Evolutionary conservation across 1,140 invertebrate species (phyloP).

Genomic region (Anoplolepis gracilipes): DNA sequence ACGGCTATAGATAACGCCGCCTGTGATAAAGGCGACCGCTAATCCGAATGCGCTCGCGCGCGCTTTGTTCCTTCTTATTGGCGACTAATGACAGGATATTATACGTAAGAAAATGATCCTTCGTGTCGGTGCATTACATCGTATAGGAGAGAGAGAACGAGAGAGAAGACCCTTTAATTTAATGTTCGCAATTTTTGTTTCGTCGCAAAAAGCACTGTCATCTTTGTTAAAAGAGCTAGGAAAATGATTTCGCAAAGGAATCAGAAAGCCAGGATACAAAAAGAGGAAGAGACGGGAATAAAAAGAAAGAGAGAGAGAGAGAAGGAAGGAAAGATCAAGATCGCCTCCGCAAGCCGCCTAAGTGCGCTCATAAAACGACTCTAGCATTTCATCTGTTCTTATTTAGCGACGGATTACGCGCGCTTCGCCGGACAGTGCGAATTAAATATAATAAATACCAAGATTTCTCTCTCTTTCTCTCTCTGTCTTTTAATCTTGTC

Average conservation of each 20-base stretch:
- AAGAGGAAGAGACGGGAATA: neutral
- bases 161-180: conserved; percentile 61
- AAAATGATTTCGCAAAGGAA: conserved; percentile 19
- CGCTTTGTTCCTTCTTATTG: conserved; percentile 63
- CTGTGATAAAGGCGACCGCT: conserved; percentile 57
- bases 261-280: neutral
- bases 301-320: too few relatives aligned
- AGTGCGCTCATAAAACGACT: conserved; percentile 60
- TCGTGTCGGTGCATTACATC: conserved; percentile 39
- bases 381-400: conserved; percentile 34
- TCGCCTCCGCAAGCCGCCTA: conserved; percentile 11
- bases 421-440: neutral
- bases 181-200: conserved; percentile 42
- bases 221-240: conserved; percentile 53
- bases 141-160: conserved; percentile 26
- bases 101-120: conserved; percentile 68
- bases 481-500: conserved; percentile 10
- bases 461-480: neutral
- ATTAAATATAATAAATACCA: conserved; percentile 61
- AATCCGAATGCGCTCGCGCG: neutral
- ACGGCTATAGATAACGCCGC: conserved; percentile 47
- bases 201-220: conserved; percentile 42
- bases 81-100: conserved; percentile 72
- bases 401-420: conserved; percentile 32
- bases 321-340: conserved; percentile 11